phyloP scores from a whole-genome alignment of 2,888 invertebrate species.

The Hermaeophaga mercurialis region DNA sequence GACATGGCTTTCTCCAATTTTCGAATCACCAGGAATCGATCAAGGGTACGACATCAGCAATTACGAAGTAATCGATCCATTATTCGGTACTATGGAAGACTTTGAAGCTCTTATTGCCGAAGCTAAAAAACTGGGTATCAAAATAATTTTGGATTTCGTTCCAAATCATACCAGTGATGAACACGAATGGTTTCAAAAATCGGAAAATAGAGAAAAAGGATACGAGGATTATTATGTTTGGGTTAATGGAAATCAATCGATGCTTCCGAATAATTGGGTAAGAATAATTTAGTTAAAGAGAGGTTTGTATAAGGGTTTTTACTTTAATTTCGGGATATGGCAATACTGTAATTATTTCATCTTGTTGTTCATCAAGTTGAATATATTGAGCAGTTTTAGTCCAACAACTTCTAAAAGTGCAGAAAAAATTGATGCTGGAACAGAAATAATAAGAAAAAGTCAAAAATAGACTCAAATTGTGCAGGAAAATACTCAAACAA shows the following conservation, averaged over 20 bases:
- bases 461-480: too few relatives aligned
- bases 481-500: too few relatives aligned
- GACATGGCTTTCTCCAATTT: conserved; percentile 86
- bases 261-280: conserved; percentile 77
- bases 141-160: conserved; percentile 58
- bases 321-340: too few relatives aligned
- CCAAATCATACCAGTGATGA: conserved; percentile 73
- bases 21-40: conserved; percentile 81
- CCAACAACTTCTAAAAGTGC: too few relatives aligned
- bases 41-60: conserved; percentile 88
- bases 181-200: conserved; percentile 81
- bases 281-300: conserved; percentile 42
- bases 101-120: conserved; percentile 64
- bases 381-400: too few relatives aligned
- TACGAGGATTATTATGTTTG: conserved; percentile 81
- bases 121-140: conserved; percentile 64
- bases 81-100: conserved; percentile 76
- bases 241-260: conserved; percentile 60
- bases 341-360: too few relatives aligned
- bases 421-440: too few relatives aligned
- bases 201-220: conserved; percentile 63
- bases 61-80: conserved; percentile 72
- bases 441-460: too few relatives aligned
- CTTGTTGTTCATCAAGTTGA: too few relatives aligned
- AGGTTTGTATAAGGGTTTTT: too few relatives aligned